Percentiles rank a stretch among this genome's conserved stretches.
Evolutionary conservation across 2,113 vertebrate genomes (phyloP).

Genomic region (Lasiurus cinereus): DNA sequence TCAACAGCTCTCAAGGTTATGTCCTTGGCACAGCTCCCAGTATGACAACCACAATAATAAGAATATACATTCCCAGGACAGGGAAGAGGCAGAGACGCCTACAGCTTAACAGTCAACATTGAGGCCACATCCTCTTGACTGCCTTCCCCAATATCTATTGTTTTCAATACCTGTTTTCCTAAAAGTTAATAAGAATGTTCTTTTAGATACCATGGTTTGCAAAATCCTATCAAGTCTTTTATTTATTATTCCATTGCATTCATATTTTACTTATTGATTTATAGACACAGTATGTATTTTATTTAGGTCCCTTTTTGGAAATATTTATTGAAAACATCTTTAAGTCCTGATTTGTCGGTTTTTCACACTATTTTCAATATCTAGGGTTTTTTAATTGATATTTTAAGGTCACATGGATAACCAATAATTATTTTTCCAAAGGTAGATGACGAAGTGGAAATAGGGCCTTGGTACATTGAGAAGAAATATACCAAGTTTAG

Average conservation of each 20-base stretch:
- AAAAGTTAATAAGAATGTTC: neutral
- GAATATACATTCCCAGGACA: neutral
- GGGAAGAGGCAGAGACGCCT: too few species aligned
- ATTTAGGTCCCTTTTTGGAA: neutral
- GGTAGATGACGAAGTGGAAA: neutral
- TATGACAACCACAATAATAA: neutral
- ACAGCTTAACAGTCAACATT: neutral
- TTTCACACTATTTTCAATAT: neutral
- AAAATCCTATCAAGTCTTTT: neutral
- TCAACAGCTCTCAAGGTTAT: neutral
- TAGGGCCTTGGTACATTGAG: neutral
- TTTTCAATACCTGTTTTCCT: constrained; percentile 14
- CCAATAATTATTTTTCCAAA: neutral
- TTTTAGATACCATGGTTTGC: neutral
- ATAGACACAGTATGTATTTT: neutral
- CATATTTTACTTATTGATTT: neutral
- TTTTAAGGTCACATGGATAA: neutral
- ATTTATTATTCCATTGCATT: neutral
- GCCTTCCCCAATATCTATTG: neutral
- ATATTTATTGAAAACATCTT: neutral
- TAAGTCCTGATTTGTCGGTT: too few species aligned
- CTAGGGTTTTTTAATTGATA: neutral
- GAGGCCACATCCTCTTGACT: neutral
- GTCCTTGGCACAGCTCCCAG: neutral
- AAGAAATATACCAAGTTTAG: neutral